Conservation (phyloP, 2,888 invertebrate species). For the Smittia sp. region DNA sequence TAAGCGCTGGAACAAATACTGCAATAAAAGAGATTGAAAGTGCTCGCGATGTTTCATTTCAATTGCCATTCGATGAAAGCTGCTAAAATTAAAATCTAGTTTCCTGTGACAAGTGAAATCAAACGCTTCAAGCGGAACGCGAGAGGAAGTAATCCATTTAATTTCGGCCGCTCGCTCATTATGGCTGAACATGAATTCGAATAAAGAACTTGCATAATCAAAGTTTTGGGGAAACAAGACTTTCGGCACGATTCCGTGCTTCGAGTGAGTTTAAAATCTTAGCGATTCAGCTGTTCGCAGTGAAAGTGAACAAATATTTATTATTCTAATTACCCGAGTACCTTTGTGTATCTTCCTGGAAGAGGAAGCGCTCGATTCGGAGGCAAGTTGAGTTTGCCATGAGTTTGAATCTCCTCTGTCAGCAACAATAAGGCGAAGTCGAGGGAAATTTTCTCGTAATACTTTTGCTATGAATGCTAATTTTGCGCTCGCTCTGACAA, state of each 20-base stretch:
- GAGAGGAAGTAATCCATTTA: background rate
- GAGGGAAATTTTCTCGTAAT: background rate
- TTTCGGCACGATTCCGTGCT: background rate
- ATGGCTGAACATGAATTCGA: background rate
- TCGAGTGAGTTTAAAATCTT: background rate
- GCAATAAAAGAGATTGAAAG: no score
- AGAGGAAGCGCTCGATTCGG: background rate
- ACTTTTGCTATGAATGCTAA: conserved; percentile 5
- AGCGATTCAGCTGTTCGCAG: background rate
- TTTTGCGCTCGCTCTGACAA: background rate
- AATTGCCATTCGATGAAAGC: no score
- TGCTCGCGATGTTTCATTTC: no score
- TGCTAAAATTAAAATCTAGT: no score
- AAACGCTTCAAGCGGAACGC: background rate
- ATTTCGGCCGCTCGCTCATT: background rate
- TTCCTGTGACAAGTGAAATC: no score
- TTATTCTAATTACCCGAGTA: conserved; percentile 39
- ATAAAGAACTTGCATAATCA: background rate
- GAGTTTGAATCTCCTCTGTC: background rate
- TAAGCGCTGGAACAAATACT: background rate
- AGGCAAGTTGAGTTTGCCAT: conserved; percentile 9
- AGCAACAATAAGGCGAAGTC: background rate
- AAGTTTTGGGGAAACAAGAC: background rate
- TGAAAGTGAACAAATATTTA: conserved; percentile 38
- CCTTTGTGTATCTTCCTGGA: conserved; percentile 29